Percentiles rank a stretch among this genome's conserved stretches.
phyloP scores from a whole-genome alignment of 2,797 vertebrate species.

The Lagodon rhomboides region DNA sequence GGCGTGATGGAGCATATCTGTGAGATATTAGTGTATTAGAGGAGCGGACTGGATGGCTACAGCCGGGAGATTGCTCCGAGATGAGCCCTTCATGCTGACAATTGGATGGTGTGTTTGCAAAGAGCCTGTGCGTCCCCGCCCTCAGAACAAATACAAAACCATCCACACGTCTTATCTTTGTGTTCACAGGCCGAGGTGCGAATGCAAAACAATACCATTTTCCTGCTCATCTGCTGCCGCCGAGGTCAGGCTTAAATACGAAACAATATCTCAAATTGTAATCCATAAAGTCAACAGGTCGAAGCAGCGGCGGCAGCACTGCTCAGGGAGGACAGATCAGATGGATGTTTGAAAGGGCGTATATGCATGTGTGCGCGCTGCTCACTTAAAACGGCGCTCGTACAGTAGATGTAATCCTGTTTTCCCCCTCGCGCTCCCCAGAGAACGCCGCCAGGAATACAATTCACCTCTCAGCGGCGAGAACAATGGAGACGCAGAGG shows the following conservation, averaged over 20 bases:
- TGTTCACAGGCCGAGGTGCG: conserved; percentile 37
- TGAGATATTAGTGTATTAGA: conserved; percentile 66
- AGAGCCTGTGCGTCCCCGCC: neutral
- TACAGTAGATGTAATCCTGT: conserved; percentile 55
- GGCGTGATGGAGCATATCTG: conserved; percentile 73
- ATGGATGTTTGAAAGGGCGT: conserved; percentile 44
- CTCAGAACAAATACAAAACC: conserved; percentile 33
- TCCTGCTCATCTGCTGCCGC: conserved; percentile 19
- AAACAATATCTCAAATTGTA: conserved; percentile 41
- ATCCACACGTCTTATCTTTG: conserved; percentile 56
- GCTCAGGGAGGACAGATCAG: conserved; percentile 38
- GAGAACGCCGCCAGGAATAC: conserved; percentile 30
- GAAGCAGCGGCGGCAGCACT: conserved; percentile 22
- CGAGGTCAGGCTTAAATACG: conserved; percentile 37
- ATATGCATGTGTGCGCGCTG: conserved; percentile 41
- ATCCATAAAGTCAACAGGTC: conserved; percentile 58
- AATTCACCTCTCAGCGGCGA: conserved; percentile 36
- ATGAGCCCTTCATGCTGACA: conserved; percentile 34
- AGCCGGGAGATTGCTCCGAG: conserved; percentile 40
- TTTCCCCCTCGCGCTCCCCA: conserved; percentile 21
- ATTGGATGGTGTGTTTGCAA: conserved; percentile 38
- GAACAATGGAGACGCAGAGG: conserved; percentile 48
- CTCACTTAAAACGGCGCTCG: conserved; percentile 51
- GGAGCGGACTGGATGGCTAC: conserved; percentile 49
- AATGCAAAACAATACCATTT: conserved; percentile 61